Conservation (phyloP, 2,888 invertebrate species). For the Hydropsyche betteni region DNA sequence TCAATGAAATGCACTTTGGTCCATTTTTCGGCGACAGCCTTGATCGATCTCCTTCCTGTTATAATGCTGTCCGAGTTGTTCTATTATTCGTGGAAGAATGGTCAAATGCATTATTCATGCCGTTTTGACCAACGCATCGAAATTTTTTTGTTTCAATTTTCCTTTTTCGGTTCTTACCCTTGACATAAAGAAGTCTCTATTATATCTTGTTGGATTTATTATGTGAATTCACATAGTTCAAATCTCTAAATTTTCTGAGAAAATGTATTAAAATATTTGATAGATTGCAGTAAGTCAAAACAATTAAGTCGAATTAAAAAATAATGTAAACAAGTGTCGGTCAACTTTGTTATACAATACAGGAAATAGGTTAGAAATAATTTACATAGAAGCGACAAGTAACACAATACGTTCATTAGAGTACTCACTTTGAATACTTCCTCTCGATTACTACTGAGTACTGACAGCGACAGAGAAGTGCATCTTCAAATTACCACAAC, state of each 20-base stretch:
- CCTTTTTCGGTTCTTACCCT: not conserved
- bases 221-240: not conserved
- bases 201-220: not conserved
- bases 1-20: slow-evolving; percentile 36
- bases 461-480: not conserved
- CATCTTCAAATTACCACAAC: not conserved
- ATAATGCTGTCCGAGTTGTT: slow-evolving; percentile 14
- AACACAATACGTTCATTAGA: slow-evolving; percentile 47
- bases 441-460: slow-evolving; percentile 5
- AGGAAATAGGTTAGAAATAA: slow-evolving; percentile 44
- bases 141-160: slow-evolving; percentile 2
- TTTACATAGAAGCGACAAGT: slow-evolving; percentile 40
- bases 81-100: slow-evolving; percentile 29
- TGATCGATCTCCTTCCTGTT: slow-evolving; percentile 40
- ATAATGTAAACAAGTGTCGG: slow-evolving; percentile 7
- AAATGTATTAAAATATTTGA: no score
- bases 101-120: slow-evolving; percentile 27
- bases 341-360: slow-evolving; percentile 30
- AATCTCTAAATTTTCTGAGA: no score
- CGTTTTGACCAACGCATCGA: not conserved
- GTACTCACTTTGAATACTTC: slow-evolving; percentile 36
- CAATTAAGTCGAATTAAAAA: not conserved
- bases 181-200: slow-evolving; percentile 11
- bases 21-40: slow-evolving; percentile 29
- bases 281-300: no score